Base-by-base conservation (phyloP, 2,888 invertebrate genomes). In the Agapetus fuscipes region DNA sequence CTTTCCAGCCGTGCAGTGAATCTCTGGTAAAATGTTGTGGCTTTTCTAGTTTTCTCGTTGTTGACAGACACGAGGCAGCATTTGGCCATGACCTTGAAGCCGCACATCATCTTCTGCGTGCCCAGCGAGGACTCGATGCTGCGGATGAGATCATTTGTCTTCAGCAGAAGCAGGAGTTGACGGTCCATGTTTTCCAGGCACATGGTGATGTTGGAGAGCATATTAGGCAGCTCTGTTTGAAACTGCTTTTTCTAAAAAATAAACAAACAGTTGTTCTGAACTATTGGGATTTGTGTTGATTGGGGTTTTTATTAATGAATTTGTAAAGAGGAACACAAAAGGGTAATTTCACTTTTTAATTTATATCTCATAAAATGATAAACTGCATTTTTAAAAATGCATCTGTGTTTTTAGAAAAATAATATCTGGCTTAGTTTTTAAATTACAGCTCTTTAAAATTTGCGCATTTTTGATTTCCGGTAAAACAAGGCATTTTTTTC, bases 91-190 rank as follows among this genome's bases (percentile, higher is more conserved):
- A 85, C 80, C 54, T 86, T 74, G 56, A 94, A 91, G 0, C 90
- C 87, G 2, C 81, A 78, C 78, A 87, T 88, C 52, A 83, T 76
- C 41, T 80, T 73, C 39, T 82, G 78, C 10, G 84, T 83, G 20
- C 77, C 72, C 14, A 93, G 62, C 1, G 85, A 80, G 49, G 82
- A 76, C 58, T 96, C 95, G 52, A 96, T 93, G 38, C 93, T 88
- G 30, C 95, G 76, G 42, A 97, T 80, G 34, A 97, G 67, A 62
- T 98, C 98, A 55, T 97, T 97, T 0, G 97, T 96, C 65, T 97
- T 97, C 37, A 98, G 71, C 47, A 98, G 83, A 3, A 98, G 69
- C 40, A 98, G 61, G 73, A 96, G 89, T 17, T 96, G 90, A n/a
- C 95, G 72, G 51, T 97, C 91, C 13, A 98, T 90, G 46, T 76